phyloP scores from a whole-genome alignment of 2,797 vertebrate genomes.

The Enteromius thamalakanensis region DNA sequence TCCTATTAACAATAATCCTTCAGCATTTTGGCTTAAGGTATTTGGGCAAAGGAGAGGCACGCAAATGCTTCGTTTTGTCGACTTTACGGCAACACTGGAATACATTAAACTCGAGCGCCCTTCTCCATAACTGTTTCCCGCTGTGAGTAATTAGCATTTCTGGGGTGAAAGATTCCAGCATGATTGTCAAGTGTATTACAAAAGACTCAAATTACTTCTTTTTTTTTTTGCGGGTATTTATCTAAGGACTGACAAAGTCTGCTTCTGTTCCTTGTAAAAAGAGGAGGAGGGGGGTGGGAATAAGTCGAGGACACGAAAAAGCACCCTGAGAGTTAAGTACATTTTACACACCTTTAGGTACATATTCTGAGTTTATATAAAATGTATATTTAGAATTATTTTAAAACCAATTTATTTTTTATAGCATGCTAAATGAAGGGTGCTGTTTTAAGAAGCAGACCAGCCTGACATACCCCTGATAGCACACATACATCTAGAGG shows the following conservation, averaged over 20 bases:
- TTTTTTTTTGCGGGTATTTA: constrained; percentile 53
- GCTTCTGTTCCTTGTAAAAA: constrained; percentile 52
- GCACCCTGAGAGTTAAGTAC: background rate
- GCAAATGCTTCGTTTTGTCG: constrained; percentile 63
- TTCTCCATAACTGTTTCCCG: constrained; percentile 71
- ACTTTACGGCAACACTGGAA: constrained; percentile 66
- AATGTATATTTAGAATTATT: background rate
- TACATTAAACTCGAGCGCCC: constrained; percentile 66
- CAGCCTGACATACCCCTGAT: background rate
- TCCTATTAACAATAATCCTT: constrained; percentile 66
- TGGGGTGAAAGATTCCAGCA: constrained; percentile 75
- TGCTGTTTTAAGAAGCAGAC: background rate
- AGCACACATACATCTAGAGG: too few species aligned
- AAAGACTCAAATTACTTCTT: constrained; percentile 76
- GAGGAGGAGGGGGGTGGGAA: constrained; percentile 33
- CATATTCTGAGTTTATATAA: background rate
- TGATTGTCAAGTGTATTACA: constrained; percentile 70
- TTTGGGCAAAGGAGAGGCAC: constrained; percentile 51
- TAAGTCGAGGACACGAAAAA: constrained; percentile 43
- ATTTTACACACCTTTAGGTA: background rate
- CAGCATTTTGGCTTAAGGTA: constrained; percentile 61
- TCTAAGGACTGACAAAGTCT: constrained; percentile 61
- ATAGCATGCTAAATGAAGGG: background rate
- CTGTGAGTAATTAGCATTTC: constrained; percentile 80
- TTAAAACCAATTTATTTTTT: background rate